Conservation (phyloP, 2,888 invertebrate species). For the Pseudococcus viburni region DNA sequence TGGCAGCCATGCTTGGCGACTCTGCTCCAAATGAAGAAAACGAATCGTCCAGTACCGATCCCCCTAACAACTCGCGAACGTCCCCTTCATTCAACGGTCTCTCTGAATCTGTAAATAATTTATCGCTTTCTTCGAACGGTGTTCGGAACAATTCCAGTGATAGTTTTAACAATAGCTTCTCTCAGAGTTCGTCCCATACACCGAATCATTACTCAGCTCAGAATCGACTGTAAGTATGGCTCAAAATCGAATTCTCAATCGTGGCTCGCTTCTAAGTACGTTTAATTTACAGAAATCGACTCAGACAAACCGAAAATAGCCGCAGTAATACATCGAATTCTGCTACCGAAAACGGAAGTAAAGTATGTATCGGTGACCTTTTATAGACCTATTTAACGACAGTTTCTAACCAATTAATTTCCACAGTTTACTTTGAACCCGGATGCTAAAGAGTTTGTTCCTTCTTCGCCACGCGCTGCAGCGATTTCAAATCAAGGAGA, state of each 20-base stretch:
- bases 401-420: constrained; percentile 22
- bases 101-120: constrained; percentile 62
- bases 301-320: background rate
- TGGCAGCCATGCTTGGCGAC: constrained; percentile 87
- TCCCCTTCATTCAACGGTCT: constrained; percentile 48
- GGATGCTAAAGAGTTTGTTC: constrained; percentile 88
- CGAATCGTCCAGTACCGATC: constrained; percentile 53
- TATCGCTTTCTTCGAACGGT: constrained; percentile 63
- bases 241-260: background rate
- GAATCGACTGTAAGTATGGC: constrained; percentile 58
- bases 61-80: constrained; percentile 61
- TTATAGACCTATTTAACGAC: background rate
- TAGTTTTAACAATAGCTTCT: constrained; percentile 28
- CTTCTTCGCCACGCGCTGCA: constrained; percentile 70
- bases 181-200: constrained; percentile 32
- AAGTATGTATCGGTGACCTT: constrained; percentile 38
- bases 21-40: constrained; percentile 58
- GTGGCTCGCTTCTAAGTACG: background rate
- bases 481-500: background rate
- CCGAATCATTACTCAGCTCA: constrained; percentile 32
- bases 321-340: constrained; percentile 15
- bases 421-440: constrained; percentile 84
- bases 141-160: constrained; percentile 62
- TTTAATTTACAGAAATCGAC: background rate
- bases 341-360: background rate